Evolutionary conservation across 2,797 vertebrate genomes (phyloP).

Genomic region (Petrocephalus schoutedeni): DNA sequence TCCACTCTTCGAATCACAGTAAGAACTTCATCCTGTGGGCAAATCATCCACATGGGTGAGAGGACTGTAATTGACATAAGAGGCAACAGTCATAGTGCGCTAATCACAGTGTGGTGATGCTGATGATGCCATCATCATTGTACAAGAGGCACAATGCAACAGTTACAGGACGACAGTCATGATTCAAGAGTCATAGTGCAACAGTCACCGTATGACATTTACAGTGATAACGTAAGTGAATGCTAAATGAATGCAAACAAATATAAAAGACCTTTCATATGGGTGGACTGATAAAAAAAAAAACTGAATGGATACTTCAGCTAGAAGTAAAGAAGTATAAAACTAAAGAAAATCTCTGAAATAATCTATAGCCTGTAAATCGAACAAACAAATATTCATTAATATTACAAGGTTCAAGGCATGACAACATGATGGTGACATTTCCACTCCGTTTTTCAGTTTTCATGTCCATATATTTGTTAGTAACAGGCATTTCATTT

Average conservation of each 20-base stretch:
- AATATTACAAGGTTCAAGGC: background rate
- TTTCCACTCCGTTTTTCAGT: background rate
- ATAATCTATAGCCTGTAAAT: background rate
- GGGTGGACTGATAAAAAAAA: background rate
- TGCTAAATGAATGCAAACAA: background rate
- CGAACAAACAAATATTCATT: background rate
- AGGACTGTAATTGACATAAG: background rate
- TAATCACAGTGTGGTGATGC: background rate
- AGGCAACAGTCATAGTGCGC: background rate
- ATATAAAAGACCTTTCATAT: background rate
- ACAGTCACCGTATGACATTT: background rate
- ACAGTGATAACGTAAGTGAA: background rate
- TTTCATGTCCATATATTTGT: background rate
- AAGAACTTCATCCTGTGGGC: slow-evolving; percentile 85
- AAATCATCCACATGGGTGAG: background rate
- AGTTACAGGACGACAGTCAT: background rate
- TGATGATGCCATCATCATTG: background rate
- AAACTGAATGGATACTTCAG: background rate
- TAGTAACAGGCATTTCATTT: background rate
- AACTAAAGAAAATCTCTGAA: background rate
- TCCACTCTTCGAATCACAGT: slow-evolving; percentile 97
- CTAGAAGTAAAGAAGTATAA: background rate
- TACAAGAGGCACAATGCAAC: background rate
- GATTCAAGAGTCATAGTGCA: background rate
- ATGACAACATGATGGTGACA: background rate